Base-by-base conservation (phyloP, 2,888 invertebrate species). In the Ectemnius lituratus region DNA sequence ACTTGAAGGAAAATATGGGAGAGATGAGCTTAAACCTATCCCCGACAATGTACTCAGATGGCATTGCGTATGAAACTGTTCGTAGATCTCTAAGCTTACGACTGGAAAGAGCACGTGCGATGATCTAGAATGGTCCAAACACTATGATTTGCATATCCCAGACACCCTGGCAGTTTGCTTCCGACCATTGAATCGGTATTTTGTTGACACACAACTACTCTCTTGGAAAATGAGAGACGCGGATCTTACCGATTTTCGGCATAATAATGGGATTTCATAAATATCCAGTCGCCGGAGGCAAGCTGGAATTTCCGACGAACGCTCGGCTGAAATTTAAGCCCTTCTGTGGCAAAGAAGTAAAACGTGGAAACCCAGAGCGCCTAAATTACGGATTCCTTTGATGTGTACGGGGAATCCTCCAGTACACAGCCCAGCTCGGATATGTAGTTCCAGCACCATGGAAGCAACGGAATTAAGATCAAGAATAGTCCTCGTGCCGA, bases 401-500 rank as follows among this genome's bases (percentile, higher is more conserved):
- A 2, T 2, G 46, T 4, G 8, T 1, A 49, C 49, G 52, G 18
- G 20, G 8, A 16, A 2, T 46, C 20, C 20, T 2, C 11, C 18
- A 11, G 18, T 14, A 45, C 14, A 60, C 66, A 69, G 62, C 65
- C 56, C 65, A 8, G n/a, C 61, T 5, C 37, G 37, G 57, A 58
- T 64, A 61, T 72, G 52, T 52, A 20, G 37, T 8, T 11, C 37
- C 37, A 37, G 37, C 11, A 6, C 37, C 37, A n/a, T 57, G 63
- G 45, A 70, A 65, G 20, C 73, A 47, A 45, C 49, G 59, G 67
- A 70, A 73, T 75, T 77, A 75, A 76, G 76, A 77, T 76, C 76
- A 72, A 63, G 78, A 71, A 81, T 78, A 80, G 78, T 78, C 78
- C 65, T 37, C 80, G 80, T 80, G 73, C 66, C 58, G 45, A 47